Evolutionary conservation across 2,888 invertebrate species (phyloP), one percentile per base, ranked within the genome.

Genomic region (Sarcophaga subvicina): DNA sequence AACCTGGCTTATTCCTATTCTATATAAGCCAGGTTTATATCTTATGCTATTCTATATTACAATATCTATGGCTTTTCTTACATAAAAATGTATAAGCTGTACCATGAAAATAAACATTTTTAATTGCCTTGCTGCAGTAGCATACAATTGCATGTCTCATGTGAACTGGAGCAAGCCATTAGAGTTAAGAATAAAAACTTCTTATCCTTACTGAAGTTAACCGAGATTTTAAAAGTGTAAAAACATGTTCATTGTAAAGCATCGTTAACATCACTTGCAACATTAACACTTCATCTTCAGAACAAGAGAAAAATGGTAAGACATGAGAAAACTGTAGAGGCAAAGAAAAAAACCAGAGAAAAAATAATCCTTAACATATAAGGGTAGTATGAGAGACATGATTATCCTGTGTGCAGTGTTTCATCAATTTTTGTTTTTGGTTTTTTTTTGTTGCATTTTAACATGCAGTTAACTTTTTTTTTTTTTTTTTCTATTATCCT

Each of bases 221-320:
- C 37, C 37, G 37, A 10, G 37, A 37, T 37, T 37, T 37, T 37
- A 37, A 37, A 37, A 37, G 37, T 37, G 37, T 37, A 37, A 70
- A 75, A 63, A 66, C 66, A 70, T 63, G 62, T 80, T 70, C 76
- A 67, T 37, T 76, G 75, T 80, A 59, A 79, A 81, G 67, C 83
- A 87, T 86, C 84, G 87, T 85, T 83, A 75, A 86, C 88, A 86
- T 85, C 87, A 87, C 87, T 86, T 84, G 88, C 84, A 88, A 85
- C 87, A 88, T 88, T 88, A 88, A 86, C 88, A 88, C 87, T 88
- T 86, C 84, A 88, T 87, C 80, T 86, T 47, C 60, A n/a, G 66
- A 12, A 59, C 17, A 59, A n/a, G 4, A 17, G 59, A 5, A n/a
- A 59, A n/a, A n/a, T 17, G 17, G 60, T 17, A 75, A 78, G 67